Evolutionary conservation across 2,113 vertebrate genomes (phyloP).

Genomic region (Patagioenas fasciata): DNA sequence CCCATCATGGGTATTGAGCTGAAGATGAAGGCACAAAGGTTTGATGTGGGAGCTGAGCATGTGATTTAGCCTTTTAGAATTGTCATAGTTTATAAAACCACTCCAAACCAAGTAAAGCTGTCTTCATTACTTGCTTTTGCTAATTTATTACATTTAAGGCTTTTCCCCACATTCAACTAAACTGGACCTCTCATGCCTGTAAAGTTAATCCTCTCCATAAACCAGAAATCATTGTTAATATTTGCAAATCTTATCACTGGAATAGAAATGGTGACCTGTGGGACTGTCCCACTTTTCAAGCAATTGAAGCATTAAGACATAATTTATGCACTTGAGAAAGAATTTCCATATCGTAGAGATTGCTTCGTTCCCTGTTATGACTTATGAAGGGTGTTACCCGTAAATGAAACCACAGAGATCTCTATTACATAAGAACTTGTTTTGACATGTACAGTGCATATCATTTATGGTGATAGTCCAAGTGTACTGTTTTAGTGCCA

Average conservation of each 20-base stretch:
- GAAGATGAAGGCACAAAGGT: neutral
- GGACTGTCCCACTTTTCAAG: slow-evolving; percentile 66
- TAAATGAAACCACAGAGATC: slow-evolving; percentile 50
- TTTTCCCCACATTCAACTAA: neutral
- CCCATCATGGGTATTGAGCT: fast-evolving
- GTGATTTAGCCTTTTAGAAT: neutral
- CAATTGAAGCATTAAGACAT: slow-evolving; percentile 64
- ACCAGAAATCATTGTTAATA: slow-evolving; percentile 63
- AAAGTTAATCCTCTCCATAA: slow-evolving; percentile 24
- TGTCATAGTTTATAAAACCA: neutral
- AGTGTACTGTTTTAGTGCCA: slow-evolving; percentile 27
- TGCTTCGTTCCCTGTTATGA: slow-evolving; percentile 19
- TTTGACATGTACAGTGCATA: slow-evolving; percentile 64
- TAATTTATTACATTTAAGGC: neutral
- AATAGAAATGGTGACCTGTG: slow-evolving; percentile 59
- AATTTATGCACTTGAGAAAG: slow-evolving; percentile 63
- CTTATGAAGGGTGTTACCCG: slow-evolving; percentile 44
- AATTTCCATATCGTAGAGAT: slow-evolving; percentile 70
- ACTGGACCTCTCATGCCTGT: neutral
- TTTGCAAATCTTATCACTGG: slow-evolving; percentile 52
- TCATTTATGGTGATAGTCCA: slow-evolving; percentile 60
- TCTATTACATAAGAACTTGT: slow-evolving; percentile 65
- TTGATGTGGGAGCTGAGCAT: neutral
- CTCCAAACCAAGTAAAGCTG: neutral
- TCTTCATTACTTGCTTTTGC: neutral